Evolutionary conservation across 2,888 invertebrate species (phyloP).

Genomic region (Melolontha melolontha): DNA sequence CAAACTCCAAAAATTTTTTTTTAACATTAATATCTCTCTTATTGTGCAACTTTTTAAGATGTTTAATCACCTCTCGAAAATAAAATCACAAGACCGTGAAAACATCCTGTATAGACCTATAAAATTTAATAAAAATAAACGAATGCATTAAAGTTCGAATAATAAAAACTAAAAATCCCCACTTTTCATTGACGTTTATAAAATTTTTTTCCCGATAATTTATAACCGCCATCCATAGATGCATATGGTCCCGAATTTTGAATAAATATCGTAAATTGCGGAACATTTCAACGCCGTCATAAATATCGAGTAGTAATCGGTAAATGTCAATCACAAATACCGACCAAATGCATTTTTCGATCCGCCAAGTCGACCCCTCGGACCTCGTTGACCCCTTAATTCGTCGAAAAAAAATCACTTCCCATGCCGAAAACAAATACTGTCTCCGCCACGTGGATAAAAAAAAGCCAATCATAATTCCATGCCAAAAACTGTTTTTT

Average conservation of each 20-base stretch:
- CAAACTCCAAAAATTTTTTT: no score
- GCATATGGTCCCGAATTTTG: constrained; percentile 46
- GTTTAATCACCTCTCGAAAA: no score
- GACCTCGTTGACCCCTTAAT: not conserved
- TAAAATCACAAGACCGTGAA: no score
- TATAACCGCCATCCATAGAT: constrained; percentile 23
- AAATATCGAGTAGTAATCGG: constrained; percentile 57
- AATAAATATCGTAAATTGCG: constrained; percentile 48
- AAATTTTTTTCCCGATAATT: constrained; percentile 10
- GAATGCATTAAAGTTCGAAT: no score
- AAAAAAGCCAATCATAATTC: constrained; percentile 17
- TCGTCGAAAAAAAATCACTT: constrained; percentile 27
- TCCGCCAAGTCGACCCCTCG: not conserved
- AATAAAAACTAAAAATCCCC: not conserved
- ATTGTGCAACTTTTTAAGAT: no score
- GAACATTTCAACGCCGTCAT: constrained; percentile 50
- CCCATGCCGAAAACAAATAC: constrained; percentile 22
- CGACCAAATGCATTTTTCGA: constrained; percentile 56
- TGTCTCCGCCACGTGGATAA: not conserved
- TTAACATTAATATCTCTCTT: no score
- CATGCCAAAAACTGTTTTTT: constrained; percentile 49
- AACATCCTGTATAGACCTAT: no score
- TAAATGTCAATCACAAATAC: constrained; percentile 58
- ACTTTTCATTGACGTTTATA: no score
- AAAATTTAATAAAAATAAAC: no score